Percentiles rank a stretch among this genome's conserved stretches.
Conservation (phyloP, 92 coral and sea anemone genomes). For the Phenganax stokvisi region DNA sequence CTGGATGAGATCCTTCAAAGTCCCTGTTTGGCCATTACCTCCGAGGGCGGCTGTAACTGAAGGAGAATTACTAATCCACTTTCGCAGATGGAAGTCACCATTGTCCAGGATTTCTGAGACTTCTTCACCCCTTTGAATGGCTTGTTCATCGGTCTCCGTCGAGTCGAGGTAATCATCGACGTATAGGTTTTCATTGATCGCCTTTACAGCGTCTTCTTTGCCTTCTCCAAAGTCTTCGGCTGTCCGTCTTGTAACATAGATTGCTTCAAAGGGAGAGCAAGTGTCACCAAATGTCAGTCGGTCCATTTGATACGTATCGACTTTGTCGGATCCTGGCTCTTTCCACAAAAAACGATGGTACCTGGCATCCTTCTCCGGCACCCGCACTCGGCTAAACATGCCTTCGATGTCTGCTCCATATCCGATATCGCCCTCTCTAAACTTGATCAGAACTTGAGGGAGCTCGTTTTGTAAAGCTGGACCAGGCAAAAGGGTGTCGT, state of each 20-base stretch:
- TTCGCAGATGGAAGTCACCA: conserved; percentile 50
- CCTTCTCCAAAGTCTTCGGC: conserved; percentile 41
- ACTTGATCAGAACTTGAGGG: conserved; percentile 39
- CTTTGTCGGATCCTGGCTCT: conserved; percentile 31
- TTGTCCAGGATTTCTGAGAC: conserved; percentile 34
- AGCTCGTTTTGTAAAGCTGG: conserved; percentile 51
- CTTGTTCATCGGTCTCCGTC: conserved; percentile 44
- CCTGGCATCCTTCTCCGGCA: conserved; percentile 48
- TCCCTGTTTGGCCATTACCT: too few relatives aligned
- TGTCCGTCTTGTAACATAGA: conserved; percentile 42
- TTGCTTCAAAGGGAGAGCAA: conserved; percentile 53
- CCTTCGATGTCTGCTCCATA: conserved; percentile 54
- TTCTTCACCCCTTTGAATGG: conserved; percentile 36
- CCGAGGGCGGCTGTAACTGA: conserved; percentile 34
- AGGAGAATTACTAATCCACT: conserved; percentile 47
- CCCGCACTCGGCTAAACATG: conserved; percentile 51
- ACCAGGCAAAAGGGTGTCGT: conserved; percentile 50
- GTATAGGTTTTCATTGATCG: conserved; percentile 50
- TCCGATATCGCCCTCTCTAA: conserved; percentile 43
- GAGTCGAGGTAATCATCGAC: conserved; percentile 53
- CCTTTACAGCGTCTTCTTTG: conserved; percentile 41
- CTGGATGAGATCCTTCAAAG: conserved; percentile 42
- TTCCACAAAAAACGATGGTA: conserved; percentile 58
- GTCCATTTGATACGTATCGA: conserved; percentile 47
- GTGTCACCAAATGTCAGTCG: conserved; percentile 48